Percentiles rank a stretch among this genome's conserved stretches.
Conservation (phyloP, 2,888 invertebrate genomes). For the Drosophila infuscata region DNA sequence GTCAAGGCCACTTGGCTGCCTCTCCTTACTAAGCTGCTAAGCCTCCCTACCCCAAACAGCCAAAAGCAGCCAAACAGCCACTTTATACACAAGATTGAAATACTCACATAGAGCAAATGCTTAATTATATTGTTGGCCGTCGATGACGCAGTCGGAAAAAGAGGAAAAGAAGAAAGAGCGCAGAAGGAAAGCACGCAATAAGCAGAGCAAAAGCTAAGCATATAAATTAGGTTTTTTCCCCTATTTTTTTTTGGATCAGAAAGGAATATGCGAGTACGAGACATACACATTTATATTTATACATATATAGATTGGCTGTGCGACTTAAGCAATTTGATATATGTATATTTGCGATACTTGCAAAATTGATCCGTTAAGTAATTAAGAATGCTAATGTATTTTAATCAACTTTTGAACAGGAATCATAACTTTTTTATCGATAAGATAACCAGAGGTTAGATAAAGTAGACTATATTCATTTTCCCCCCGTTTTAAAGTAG, state of each 20-base stretch:
- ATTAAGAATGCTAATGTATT: constrained; percentile 1
- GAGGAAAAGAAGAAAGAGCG: background rate
- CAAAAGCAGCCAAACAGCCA: constrained; percentile 11
- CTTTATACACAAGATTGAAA: constrained; percentile 61
- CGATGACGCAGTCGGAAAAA: constrained; percentile 19
- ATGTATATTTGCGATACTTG: background rate
- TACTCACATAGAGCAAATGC: constrained; percentile 59
- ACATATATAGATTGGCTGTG: background rate
- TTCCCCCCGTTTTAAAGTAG: background rate
- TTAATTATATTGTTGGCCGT: constrained; percentile 68
- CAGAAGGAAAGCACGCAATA: constrained; percentile 33
- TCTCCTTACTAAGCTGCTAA: background rate
- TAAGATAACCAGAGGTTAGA: background rate
- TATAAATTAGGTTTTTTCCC: constrained; percentile 28
- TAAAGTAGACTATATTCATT: background rate
- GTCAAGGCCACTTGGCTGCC: constrained; percentile 50
- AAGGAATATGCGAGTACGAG: background rate
- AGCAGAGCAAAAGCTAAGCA: constrained; percentile 20
- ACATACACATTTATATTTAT: background rate
- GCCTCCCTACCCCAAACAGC: background rate
- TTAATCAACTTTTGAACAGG: background rate
- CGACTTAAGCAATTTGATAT: constrained; percentile 6
- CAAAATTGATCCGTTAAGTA: constrained; percentile 4
- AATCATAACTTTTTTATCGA: background rate
- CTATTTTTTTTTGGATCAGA: background rate